A percentile compares a stretch with the other conserved stretches of the same genome.
Evolutionary conservation across 2,797 vertebrate species (phyloP).

Genomic region (Gymnothorax reevesii): DNA sequence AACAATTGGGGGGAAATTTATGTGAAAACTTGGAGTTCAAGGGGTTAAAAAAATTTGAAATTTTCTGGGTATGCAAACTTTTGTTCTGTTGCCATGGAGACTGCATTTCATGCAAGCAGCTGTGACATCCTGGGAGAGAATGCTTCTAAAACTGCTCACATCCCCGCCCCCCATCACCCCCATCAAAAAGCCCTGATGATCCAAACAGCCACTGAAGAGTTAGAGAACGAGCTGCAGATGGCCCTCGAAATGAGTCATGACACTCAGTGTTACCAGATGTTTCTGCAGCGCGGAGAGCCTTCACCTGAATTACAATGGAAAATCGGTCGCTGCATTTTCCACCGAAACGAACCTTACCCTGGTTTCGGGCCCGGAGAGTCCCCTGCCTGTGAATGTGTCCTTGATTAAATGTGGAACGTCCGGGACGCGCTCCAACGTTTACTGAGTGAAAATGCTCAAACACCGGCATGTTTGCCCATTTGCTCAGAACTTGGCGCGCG

Average conservation of each 20-base stretch:
- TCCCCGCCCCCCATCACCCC: neutral
- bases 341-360: neutral
- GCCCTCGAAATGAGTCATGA: neutral
- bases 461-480: neutral
- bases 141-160: neutral
- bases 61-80: neutral
- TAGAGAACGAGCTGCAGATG: neutral
- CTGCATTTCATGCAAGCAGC: neutral
- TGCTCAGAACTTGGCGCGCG: neutral
- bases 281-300: neutral
- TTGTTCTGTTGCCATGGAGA: neutral
- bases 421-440: neutral
- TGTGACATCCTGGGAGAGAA: neutral
- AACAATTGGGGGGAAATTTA: no score
- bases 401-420: neutral
- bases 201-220: neutral
- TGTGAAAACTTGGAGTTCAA: no score
- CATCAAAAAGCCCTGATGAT: neutral
- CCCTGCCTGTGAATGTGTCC: slow-evolving; percentile 1
- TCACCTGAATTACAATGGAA: slow-evolving; percentile 11
- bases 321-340: neutral
- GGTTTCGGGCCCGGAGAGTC: neutral
- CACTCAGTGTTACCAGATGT: neutral
- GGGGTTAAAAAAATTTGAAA: neutral
- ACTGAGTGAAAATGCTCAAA: neutral